Base-by-base conservation (phyloP, 2,113 vertebrate species). In the Scomber scombrus region DNA sequence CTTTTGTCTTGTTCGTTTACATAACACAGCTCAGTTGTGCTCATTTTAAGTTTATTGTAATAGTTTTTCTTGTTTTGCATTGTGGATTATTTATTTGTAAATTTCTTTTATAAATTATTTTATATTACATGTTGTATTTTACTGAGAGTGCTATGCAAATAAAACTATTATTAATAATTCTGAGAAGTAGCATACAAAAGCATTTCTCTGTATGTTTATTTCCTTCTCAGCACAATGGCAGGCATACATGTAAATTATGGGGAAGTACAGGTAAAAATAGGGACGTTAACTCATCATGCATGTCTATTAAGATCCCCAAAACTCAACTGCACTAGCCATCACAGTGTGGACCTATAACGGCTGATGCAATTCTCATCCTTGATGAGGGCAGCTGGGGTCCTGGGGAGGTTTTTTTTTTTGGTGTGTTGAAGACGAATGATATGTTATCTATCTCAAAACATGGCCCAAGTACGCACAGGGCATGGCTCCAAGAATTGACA, bases 281-380 rank as follows among this genome's bases (percentile, higher is more conserved):
- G 0, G 11, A 31, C 45, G 5, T 12, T 4, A 9, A 51, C 0
- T 0, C 0, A 19, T 8, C 6, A 40, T 13, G 8, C 5, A 3
- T 16, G 5, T 8, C 14, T 1, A 10, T 16, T 18, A 12, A 13
- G 16, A 49, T 51, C 12, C 34, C 19, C 2, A 11, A 57, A 70
- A 60, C 54, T 12, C 3, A 47, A 46, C 29, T 9, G 16, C 5
- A 34, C 31, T 5, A 15, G 6, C 29, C 16, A 45, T 61, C 51
- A 11, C 5, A 40, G 50, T 0, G 7, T 19, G 1, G 10, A 18
- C 21, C 26, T 0, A n/a, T 11, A 1, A 0, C 13, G 65, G 82
- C 91, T 93, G 93, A 93, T 93, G 92, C 88, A 93, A 92, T 63
- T 65, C 64, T 61, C 45, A 52, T 45, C 31, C 51, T 6, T 52